phyloP scores from a whole-genome alignment of 2,888 invertebrate genomes.

The Machimus atricapillus region DNA sequence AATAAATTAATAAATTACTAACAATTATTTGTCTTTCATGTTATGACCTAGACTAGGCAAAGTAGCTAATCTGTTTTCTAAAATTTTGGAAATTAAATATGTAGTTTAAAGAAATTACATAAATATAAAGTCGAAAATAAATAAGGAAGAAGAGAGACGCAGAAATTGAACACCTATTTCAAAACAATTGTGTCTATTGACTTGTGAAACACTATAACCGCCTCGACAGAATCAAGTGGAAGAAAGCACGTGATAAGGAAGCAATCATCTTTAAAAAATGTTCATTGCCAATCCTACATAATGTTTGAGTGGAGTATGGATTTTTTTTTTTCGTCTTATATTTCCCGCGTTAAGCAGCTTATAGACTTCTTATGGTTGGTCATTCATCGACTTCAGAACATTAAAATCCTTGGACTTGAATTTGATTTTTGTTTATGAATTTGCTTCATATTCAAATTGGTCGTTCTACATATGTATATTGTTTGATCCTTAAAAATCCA shows the following conservation, averaged over 20 bases:
- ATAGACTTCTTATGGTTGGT: neutral
- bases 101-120: too few species aligned
- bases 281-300: neutral
- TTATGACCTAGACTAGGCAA: too few species aligned
- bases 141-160: neutral
- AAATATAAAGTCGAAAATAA: neutral
- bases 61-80: too few species aligned
- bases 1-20: too few species aligned
- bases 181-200: neutral
- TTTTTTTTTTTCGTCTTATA: neutral
- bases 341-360: neutral
- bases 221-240: neutral
- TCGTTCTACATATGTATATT: too few species aligned
- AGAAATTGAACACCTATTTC: neutral
- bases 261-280: neutral
- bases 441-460: neutral
- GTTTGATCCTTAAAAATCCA: neutral
- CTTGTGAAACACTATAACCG: neutral
- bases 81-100: too few species aligned
- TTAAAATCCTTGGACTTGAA: neutral
- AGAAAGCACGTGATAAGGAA: neutral
- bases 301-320: neutral
- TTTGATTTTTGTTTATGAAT: neutral
- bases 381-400: neutral
- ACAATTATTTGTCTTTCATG: too few species aligned